Percentiles rank a stretch among this genome's conserved stretches.
Evolutionary conservation across 2,797 vertebrate species (phyloP).

Genomic region (Setipinna tenuifilis): DNA sequence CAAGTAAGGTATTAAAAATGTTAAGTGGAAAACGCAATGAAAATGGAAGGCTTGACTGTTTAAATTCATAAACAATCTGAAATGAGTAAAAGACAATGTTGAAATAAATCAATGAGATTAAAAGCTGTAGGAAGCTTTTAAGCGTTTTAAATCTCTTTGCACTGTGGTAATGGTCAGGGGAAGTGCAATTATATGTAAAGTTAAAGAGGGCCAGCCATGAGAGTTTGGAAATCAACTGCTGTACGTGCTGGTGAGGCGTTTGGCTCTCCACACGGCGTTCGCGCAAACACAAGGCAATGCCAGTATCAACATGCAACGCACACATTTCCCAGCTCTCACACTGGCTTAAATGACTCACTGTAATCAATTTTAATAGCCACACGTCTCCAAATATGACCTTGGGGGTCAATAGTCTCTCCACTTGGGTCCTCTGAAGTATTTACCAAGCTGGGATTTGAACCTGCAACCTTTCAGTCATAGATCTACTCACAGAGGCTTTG

Average conservation of each 20-base stretch:
- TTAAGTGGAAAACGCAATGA: no score
- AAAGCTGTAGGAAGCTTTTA: no score
- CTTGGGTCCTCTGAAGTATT: conserved; percentile 3
- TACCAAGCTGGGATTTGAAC: conserved; percentile 24
- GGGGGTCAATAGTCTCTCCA: not conserved
- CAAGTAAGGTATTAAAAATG: no score
- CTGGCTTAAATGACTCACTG: not conserved
- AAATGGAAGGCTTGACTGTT: no score
- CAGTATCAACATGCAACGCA: conserved; percentile 19
- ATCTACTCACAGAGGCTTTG: not conserved
- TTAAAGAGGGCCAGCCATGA: no score
- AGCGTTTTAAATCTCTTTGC: no score
- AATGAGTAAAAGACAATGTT: no score
- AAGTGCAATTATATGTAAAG: no score
- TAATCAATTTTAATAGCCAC: conserved; percentile 23
- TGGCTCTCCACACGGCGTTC: conserved; percentile 4
- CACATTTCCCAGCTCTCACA: conserved; percentile 19
- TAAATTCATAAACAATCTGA: no score
- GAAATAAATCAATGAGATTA: no score
- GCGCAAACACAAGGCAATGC: not conserved
- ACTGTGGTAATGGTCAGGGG: no score
- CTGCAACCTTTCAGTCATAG: not conserved
- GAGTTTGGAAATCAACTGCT: no score
- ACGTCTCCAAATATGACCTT: conserved; percentile 20
- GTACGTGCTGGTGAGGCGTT: not conserved